Evolutionary conservation across 2,797 vertebrate species (phyloP), one percentile per base, ranked within the genome.

Genomic region (Phalanger gymnotis): DNA sequence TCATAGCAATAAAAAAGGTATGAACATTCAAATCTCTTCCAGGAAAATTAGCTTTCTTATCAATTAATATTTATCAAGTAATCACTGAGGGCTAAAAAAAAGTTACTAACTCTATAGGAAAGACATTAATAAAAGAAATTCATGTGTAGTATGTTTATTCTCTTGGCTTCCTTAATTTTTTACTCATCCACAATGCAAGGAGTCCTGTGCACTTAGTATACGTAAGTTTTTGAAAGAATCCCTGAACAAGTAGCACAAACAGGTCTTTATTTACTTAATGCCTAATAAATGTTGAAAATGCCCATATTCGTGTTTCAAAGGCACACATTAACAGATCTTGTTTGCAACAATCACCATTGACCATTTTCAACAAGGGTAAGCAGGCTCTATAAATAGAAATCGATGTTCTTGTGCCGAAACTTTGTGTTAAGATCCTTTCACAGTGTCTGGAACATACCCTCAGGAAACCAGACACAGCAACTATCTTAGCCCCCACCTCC

Each of bases 1-100:
- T 94, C 94, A 73, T 73, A 40, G 19, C n/a, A 73, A 40, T 73
- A 40, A 73, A 97, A 54, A 54, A 54, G 19, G 16, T 31, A 58
- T 58, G 57, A 95, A 97, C 73, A 47, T 96, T 96, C 94, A 95
- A 96, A 97, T 97, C 97, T 96, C 95, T 97, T 97, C 92, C 96
- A 91, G 97, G 97, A 98, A 97, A 98, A 98, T 87, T 87, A 98
- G 97, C 96, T 97, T 97, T 97, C 97, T 97, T 96, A 94, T 97
- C 97, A 97, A 97, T 97, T 98, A 97, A 96, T 96, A 95, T 96
- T 92, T 96, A 97, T 95, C 95, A 94, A 96, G 95, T 96, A 96
- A 96, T 97, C 92, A 96, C 93, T 55, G 58, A 96, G 95, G 92
- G 94, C 54, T 96, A 96, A 91, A 97, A 97, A 97, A 95, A 92